These are phyloP conservation scores for Apoderus coryli DNA, from an alignment of 2,888 invertebrate species.

Conservation along the genomic window DNA sequence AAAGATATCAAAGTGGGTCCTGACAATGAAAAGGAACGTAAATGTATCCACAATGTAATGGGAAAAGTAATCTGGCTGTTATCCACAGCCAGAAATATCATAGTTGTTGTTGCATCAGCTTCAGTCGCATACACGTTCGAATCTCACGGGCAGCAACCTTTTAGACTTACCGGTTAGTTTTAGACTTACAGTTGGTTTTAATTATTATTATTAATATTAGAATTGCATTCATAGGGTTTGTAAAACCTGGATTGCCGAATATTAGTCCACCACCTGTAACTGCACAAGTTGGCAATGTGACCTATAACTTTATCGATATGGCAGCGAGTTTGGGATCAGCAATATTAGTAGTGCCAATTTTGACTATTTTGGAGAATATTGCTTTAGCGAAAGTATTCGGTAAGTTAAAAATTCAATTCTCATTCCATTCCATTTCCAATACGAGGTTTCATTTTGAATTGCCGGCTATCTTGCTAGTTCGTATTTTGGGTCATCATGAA, in stretches of 20 bases:
- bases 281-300: conserved; percentile 40
- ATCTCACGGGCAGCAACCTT: conserved; percentile 40
- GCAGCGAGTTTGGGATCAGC: conserved; percentile 47
- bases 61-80: conserved; percentile 53
- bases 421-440: too few relatives aligned
- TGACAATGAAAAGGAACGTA: conserved; percentile 33
- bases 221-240: conserved; percentile 47
- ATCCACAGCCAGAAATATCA: conserved; percentile 60
- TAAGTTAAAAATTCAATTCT: too few relatives aligned
- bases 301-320: conserved; percentile 41
- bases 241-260: conserved; percentile 54
- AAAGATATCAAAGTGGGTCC: conserved; percentile 45
- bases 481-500: too few relatives aligned
- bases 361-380: conserved; percentile 54
- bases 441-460: too few relatives aligned
- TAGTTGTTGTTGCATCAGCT: conserved; percentile 57
- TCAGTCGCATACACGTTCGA: conserved; percentile 51
- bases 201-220: too few relatives aligned
- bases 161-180: conserved; percentile 47
- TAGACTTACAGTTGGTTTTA: too few relatives aligned
- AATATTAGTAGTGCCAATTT: conserved; percentile 48
- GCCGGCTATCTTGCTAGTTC: too few relatives aligned
- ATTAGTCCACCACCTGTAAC: conserved; percentile 51
- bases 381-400: conserved; percentile 57
- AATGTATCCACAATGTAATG: conserved; percentile 32